Evolutionary conservation across 2,797 vertebrate species (phyloP).

Genomic region (Protonibea diacanthus): DNA sequence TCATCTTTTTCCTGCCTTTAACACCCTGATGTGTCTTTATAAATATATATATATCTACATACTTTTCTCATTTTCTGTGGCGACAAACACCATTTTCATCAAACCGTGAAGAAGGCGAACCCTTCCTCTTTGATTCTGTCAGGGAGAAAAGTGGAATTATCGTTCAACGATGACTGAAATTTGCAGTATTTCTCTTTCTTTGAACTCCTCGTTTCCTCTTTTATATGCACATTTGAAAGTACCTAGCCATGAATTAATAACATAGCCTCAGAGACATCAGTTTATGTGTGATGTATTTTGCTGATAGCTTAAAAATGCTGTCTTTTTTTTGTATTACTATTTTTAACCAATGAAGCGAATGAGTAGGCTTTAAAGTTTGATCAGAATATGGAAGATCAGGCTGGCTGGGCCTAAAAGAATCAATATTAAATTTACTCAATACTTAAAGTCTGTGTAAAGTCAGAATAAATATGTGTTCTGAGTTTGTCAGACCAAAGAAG

Average conservation of each 20-base stretch:
- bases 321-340: not conserved
- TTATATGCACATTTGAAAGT: constrained; percentile 34
- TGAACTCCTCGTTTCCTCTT: constrained; percentile 31
- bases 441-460: no score
- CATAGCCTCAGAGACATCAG: not conserved
- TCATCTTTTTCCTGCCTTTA: constrained; percentile 15
- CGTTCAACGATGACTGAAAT: constrained; percentile 14
- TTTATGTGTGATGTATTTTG: constrained; percentile 26
- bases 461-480: no score
- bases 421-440: not conserved
- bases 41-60: not conserved
- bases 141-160: constrained; percentile 11
- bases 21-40: not conserved
- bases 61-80: not conserved
- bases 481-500: no score
- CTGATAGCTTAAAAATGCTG: constrained; percentile 7
- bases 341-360: constrained; percentile 15
- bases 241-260: constrained; percentile 53
- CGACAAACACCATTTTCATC: constrained; percentile 2
- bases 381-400: not conserved
- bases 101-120: not conserved
- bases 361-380: constrained; percentile 5
- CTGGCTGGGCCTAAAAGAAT: not conserved
- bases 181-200: constrained; percentile 21
- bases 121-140: not conserved